Evolutionary conservation across 2,797 vertebrate genomes (phyloP).

Genomic region (Varecia variegata): DNA sequence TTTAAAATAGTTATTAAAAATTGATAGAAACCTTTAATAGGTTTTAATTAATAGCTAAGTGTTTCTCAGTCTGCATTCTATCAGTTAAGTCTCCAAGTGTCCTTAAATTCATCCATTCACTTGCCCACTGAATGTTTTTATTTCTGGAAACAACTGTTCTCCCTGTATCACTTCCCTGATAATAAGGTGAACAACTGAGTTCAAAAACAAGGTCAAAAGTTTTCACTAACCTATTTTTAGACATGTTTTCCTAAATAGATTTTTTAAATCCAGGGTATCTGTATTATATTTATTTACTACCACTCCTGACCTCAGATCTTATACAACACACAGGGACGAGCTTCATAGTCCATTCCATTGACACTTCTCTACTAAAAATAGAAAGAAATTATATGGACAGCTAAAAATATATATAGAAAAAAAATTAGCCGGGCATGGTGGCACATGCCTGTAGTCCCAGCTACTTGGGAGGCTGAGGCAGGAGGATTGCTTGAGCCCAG

Average conservation of each 20-base stretch:
- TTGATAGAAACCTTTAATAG: not conserved
- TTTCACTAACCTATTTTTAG: not conserved
- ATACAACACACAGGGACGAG: fast-evolving
- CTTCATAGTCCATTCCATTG: not conserved
- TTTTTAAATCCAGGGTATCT: not conserved
- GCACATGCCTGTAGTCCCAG: no score
- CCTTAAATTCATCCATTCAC: not conserved
- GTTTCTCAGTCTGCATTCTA: not conserved
- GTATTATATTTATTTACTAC: not conserved
- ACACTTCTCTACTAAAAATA: no score
- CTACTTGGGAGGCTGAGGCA: no score
- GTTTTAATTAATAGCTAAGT: not conserved
- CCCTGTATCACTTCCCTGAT: not conserved
- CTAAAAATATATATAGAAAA: no score
- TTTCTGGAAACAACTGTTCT: not conserved
- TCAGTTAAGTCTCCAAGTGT: not conserved
- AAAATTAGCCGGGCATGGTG: no score
- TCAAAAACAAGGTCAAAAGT: not conserved
- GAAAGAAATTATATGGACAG: no score
- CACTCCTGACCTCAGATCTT: not conserved
- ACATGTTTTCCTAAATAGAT: not conserved
- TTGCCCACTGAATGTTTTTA: not conserved
- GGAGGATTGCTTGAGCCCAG: no score
- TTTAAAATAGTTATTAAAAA: not conserved
- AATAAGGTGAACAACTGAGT: not conserved